Percentiles rank a stretch among this genome's conserved stretches.
Evolutionary conservation across 2,888 invertebrate genomes (phyloP).

Genomic region (Hoplodrina ambigua): DNA sequence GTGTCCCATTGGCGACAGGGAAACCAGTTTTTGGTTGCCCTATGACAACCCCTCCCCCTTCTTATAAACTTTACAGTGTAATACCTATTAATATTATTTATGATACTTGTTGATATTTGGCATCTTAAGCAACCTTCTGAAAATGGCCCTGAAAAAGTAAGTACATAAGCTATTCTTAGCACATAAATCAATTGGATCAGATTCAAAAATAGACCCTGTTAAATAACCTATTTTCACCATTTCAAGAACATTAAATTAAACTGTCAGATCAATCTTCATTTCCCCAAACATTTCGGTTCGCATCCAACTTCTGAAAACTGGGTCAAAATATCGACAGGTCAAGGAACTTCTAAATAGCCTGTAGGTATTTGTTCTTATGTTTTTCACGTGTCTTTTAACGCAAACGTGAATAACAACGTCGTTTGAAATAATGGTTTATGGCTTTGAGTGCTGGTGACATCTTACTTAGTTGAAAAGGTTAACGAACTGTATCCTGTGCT

Average conservation of each 20-base stretch:
- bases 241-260: neutral
- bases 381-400: constrained; percentile 9
- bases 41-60: too few species aligned
- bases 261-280: constrained; percentile 41
- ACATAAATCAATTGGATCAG: neutral
- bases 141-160: neutral
- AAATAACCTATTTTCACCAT: neutral
- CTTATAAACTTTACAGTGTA: too few species aligned
- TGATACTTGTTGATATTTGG: too few species aligned
- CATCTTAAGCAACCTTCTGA: too few species aligned
- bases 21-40: too few species aligned
- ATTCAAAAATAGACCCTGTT: constrained; percentile 2
- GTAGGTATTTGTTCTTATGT: constrained; percentile 4
- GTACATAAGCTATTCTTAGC: neutral
- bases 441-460: neutral
- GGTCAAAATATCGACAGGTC: constrained; percentile 48
- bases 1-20: too few species aligned
- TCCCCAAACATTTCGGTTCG: constrained; percentile 3
- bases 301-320: constrained; percentile 19
- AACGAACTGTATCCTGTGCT: constrained; percentile 1
- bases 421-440: constrained; percentile 30
- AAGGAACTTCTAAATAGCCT: constrained; percentile 19
- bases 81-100: too few species aligned
- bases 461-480: constrained; percentile 19
- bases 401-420: constrained; percentile 45